phyloP scores from a whole-genome alignment of 2,888 invertebrate species.

The Apeira syringaria region DNA sequence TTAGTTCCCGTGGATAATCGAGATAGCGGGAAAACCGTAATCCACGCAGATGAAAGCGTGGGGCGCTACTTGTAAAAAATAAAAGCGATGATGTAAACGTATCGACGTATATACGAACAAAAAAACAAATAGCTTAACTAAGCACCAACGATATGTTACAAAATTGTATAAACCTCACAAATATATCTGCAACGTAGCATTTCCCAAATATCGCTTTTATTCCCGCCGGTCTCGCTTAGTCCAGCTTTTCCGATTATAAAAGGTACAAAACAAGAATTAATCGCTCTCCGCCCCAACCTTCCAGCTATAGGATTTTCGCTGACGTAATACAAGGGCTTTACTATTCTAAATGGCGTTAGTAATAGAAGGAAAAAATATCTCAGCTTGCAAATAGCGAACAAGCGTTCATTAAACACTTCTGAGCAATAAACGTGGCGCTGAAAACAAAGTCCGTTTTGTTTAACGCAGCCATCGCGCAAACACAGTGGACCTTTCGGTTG shows the following conservation, averaged over 20 bases:
- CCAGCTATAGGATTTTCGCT: slow-evolving; percentile 16
- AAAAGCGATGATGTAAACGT: no score
- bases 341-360: slow-evolving; percentile 22
- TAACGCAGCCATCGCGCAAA: slow-evolving; percentile 38
- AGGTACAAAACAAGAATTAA: slow-evolving; percentile 29
- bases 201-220: slow-evolving; percentile 24
- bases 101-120: no score
- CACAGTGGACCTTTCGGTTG: slow-evolving; percentile 22
- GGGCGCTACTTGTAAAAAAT: no score
- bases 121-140: no score
- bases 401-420: slow-evolving; percentile 70
- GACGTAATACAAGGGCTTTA: slow-evolving; percentile 22
- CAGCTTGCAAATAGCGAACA: slow-evolving; percentile 52
- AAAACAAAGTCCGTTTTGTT: slow-evolving; percentile 57
- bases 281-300: slow-evolving; percentile 21
- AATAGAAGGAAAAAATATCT: slow-evolving; percentile 19
- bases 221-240: slow-evolving; percentile 22
- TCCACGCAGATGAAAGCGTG: no score
- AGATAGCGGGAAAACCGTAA: no score
- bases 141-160: no score
- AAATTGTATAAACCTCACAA: background rate
- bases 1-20: no score
- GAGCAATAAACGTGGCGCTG: slow-evolving; percentile 57
- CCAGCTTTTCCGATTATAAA: slow-evolving; percentile 28
- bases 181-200: slow-evolving; percentile 18